Evolutionary conservation across 2,888 invertebrate species (phyloP), one percentile per base, ranked within the genome.

Genomic region (Nomada flava): DNA sequence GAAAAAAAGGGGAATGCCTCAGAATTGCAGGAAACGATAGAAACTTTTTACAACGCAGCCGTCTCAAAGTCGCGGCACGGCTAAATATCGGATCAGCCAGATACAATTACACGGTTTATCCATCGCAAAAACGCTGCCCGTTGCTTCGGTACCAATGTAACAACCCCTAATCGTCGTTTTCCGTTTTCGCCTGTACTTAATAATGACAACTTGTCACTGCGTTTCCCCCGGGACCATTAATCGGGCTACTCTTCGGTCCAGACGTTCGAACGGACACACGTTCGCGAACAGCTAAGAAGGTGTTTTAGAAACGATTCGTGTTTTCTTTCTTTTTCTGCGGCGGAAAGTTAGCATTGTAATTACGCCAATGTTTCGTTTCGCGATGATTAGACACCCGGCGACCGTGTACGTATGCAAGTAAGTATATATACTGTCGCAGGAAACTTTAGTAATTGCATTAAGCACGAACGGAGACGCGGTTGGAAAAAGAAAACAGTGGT

Each of bases 61-160:
- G n/a, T 18, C 59, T 18, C 42, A 20, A 29, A 57, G 29, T 59
- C 52, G 60, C 50, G 20, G 15, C 79, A 20, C 15, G 63, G 52
- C 23, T 79, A 79, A 79, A 65, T 79, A 62, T 67, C 77, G 18
- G 59, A 59, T 44, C 47, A 44, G 20, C 36, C 57, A 20, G 64
- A 67, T 72, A 72, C 80, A 73, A 80, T 80, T 80, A 72, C 80
- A 57, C 72, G 44, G 67, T 67, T 80, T 79, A 79, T 63, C 72
- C 72, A 15, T 79, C 57, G 80, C 23, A 72, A 63, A 72, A 80
- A 80, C 42, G 67, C 18, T 50, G 47, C 55, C 52, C 29, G 62
- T 44, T 47, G 62, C 63, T 7, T 55, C 52, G 53, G 26, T 60
- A 36, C 77, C 65, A 5, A 65, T 52, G 52, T 11, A 73, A 82